phyloP scores from a whole-genome alignment of 2,888 invertebrate species.

The Phortica okadai region DNA sequence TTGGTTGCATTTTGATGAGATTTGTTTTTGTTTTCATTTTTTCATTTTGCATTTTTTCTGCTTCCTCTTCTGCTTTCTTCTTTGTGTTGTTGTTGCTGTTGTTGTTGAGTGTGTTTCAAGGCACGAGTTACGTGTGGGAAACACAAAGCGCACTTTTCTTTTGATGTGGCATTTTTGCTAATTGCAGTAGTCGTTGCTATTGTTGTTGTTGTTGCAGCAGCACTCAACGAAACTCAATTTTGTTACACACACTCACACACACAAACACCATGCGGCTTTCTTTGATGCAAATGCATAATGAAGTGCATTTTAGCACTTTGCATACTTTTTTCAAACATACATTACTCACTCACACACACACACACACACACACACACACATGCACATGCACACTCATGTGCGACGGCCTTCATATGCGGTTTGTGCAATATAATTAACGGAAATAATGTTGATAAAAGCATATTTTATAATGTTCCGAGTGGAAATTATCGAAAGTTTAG shows the following conservation, averaged over 20 bases:
- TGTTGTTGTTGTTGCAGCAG: background rate
- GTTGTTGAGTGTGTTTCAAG: background rate
- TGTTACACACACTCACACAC: conserved; percentile 8
- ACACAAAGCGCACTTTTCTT: background rate
- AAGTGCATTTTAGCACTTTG: background rate
- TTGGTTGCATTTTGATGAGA: background rate
- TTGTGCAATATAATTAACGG: background rate
- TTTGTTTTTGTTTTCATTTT: background rate
- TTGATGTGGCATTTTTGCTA: conserved; percentile 1
- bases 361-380: too few species aligned
- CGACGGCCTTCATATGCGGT: background rate
- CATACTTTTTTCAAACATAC: background rate
- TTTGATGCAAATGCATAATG: background rate
- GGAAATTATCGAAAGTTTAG: background rate
- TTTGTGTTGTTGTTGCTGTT: background rate
- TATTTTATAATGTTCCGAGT: background rate
- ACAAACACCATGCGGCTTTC: background rate
- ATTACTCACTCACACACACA: background rate
- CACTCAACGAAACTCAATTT: background rate
- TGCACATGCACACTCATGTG: background rate
- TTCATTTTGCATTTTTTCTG: background rate
- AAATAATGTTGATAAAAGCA: background rate
- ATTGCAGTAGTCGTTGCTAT: background rate
- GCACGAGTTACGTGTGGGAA: conserved; percentile 9
- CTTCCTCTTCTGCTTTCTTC: background rate